Evolutionary conservation across 2,888 invertebrate species (phyloP).

Genomic region (Quadroppia sp.): DNA sequence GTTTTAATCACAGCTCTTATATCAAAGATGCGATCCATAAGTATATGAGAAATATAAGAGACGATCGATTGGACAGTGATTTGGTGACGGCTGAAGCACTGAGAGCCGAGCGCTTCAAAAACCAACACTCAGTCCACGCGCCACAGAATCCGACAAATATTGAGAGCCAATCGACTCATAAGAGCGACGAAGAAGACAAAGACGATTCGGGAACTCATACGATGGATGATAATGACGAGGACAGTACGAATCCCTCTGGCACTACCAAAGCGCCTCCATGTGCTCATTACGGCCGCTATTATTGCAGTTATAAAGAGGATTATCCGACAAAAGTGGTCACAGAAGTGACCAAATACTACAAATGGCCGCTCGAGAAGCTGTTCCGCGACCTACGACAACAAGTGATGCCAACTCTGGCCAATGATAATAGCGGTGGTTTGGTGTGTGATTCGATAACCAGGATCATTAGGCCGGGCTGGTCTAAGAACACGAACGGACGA

Average conservation of each 20-base stretch:
- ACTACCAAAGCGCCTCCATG: constrained; percentile 47
- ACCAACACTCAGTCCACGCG: background rate
- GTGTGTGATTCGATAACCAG: constrained; percentile 48
- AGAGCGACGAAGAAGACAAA: background rate
- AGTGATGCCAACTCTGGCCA: constrained; percentile 47
- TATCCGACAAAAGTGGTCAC: constrained; percentile 48
- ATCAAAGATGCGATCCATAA: background rate
- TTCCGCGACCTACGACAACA: constrained; percentile 47
- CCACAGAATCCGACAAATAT: background rate
- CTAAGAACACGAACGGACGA: constrained; percentile 48
- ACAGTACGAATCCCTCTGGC: constrained; percentile 42
- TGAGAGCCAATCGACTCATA: background rate
- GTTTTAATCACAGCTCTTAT: background rate
- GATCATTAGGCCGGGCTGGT: constrained; percentile 48
- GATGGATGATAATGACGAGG: background rate
- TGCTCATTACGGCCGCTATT: constrained; percentile 47
- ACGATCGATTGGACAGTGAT: background rate
- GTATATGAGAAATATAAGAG: background rate
- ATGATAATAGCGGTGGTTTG: constrained; percentile 46
- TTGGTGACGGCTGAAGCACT: constrained; percentile 1
- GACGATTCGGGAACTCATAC: background rate
- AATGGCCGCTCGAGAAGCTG: constrained; percentile 48
- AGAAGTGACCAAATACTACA: constrained; percentile 48
- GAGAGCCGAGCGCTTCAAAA: constrained; percentile 3
- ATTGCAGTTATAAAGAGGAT: constrained; percentile 48